Evolutionary conservation across 2,797 vertebrate genomes (phyloP).

Genomic region (Sebastes nivosus): DNA sequence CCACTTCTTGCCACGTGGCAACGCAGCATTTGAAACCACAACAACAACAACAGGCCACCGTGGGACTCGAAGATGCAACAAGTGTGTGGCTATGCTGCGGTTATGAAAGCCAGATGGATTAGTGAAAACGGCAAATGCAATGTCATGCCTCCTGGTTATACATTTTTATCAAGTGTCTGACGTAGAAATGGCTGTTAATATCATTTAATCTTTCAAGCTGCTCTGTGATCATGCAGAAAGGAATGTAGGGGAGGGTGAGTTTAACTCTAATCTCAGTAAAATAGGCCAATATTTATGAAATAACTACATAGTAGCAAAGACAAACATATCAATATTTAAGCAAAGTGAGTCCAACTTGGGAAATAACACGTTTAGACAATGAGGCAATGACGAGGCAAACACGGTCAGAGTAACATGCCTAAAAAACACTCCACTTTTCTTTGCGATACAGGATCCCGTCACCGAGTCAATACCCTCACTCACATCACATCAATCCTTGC

Average conservation of each 20-base stretch:
- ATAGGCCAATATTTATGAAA: not conserved
- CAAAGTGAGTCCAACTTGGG: not conserved
- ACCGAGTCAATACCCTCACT: not conserved
- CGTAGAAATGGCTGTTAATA: not conserved
- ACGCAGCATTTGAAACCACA: not conserved
- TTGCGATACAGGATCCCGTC: slow-evolving; percentile 6
- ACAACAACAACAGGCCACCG: not conserved
- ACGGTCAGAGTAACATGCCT: not conserved
- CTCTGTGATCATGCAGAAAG: not conserved
- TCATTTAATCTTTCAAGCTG: not conserved
- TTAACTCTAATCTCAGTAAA: not conserved
- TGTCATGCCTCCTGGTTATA: not conserved
- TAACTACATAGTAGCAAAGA: not conserved
- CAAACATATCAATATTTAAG: not conserved
- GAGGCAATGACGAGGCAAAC: not conserved
- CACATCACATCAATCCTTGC: slow-evolving; percentile 18
- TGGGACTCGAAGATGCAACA: slow-evolving; percentile 7
- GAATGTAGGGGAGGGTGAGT: not conserved
- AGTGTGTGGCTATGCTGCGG: not conserved
- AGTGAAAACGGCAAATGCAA: not conserved
- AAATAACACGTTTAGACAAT: not conserved
- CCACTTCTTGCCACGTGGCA: not conserved
- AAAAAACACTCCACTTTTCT: not conserved
- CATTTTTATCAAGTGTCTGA: not conserved
- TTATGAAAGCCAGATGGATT: not conserved